Evolutionary conservation across 2,797 vertebrate species (phyloP).

Genomic region (Pangasius larnaudii): DNA sequence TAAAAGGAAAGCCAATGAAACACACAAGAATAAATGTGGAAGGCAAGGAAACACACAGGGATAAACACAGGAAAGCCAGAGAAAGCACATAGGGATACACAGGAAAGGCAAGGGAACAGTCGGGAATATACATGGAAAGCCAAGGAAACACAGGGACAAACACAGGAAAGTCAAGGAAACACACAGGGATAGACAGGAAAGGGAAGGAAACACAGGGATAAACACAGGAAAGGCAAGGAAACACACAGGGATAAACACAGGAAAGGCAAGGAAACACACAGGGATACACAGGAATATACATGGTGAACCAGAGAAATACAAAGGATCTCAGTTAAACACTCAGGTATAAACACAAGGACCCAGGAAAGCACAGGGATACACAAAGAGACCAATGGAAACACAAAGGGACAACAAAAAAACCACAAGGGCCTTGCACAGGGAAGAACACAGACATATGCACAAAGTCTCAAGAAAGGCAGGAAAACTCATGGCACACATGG

Average conservation of each 20-base stretch:
- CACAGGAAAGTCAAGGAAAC: too few relatives aligned
- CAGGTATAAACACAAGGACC: not conserved
- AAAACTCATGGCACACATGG: not conserved
- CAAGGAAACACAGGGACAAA: too few relatives aligned
- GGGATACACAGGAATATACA: not conserved
- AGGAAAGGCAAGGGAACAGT: too few relatives aligned
- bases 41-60: too few relatives aligned
- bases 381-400: not conserved
- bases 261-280: not conserved
- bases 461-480: not conserved
- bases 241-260: too few relatives aligned
- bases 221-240: too few relatives aligned
- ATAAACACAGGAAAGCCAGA: too few relatives aligned
- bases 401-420: not conserved
- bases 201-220: too few relatives aligned
- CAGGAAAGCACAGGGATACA: not conserved
- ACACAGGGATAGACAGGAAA: too few relatives aligned
- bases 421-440: not conserved
- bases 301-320: not conserved
- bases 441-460: not conserved
- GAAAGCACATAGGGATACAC: too few relatives aligned
- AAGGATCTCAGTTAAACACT: not conserved
- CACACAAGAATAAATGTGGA: not conserved
- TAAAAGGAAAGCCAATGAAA: too few relatives aligned
- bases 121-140: too few relatives aligned